Conservation (phyloP, 2,888 invertebrate species). For the Odontocolon sp. region DNA sequence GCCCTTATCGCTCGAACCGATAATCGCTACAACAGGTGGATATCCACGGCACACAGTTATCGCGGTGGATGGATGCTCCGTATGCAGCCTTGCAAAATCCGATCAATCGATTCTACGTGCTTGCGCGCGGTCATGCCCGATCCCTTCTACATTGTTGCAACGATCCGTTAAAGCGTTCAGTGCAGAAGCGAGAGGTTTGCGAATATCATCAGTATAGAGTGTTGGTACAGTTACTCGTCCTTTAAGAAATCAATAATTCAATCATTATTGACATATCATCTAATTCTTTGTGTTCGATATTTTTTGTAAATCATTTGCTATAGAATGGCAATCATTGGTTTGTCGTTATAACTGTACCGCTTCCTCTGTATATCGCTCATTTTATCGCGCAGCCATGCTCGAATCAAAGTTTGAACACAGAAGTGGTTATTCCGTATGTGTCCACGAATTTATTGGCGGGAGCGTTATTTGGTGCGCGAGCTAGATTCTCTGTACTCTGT, state of each 20-base stretch:
- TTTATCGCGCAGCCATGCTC: conserved; percentile 20
- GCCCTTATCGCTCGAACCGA: conserved; percentile 42
- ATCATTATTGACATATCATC: too few species aligned
- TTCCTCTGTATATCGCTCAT: too few species aligned
- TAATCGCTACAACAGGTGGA: conserved; percentile 72
- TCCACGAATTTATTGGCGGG: conserved; percentile 47
- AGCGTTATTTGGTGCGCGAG: conserved; percentile 59
- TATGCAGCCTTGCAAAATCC: conserved; percentile 47
- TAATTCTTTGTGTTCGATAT: too few species aligned
- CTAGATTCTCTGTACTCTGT: conserved; percentile 28
- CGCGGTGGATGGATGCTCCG: conserved; percentile 22
- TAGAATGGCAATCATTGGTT: too few species aligned
- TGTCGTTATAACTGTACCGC: too few species aligned
- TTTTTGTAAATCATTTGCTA: too few species aligned
- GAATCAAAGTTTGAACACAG: conserved; percentile 75
- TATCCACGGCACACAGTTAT: conserved; percentile 40
- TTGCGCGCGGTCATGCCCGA: conserved; percentile 47
- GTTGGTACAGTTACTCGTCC: too few species aligned
- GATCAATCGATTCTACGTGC: conserved; percentile 60
- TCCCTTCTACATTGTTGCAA: conserved; percentile 11
- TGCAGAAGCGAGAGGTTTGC: too few species aligned
- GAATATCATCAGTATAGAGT: too few species aligned
- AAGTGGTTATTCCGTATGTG: conserved; percentile 76
- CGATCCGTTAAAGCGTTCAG: too few species aligned
- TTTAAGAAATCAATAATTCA: too few species aligned